Conservation (phyloP, 2,113 vertebrate species). For the Phylloscopus trochilus region DNA sequence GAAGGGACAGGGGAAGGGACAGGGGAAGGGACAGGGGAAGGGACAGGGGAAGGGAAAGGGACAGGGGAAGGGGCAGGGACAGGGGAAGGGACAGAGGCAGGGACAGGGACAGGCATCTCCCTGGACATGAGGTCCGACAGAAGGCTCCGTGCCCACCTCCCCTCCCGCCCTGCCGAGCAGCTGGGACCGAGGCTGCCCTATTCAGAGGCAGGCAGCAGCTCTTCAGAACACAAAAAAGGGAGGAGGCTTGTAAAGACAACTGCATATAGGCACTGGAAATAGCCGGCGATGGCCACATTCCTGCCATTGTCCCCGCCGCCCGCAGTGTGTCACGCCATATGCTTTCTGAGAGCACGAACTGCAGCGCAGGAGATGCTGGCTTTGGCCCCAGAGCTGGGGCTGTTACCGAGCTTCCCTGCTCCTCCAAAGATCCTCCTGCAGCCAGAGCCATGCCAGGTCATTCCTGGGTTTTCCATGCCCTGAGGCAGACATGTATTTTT, state of each 20-base stretch:
- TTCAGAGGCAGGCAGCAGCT: neutral
- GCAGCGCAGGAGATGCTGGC: fast-evolving
- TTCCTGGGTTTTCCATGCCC: neutral
- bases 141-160: neutral
- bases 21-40: too few relatives aligned
- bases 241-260: neutral
- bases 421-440: neutral
- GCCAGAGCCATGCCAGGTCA: neutral
- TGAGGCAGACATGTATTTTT: neutral
- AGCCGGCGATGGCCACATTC: neutral
- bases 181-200: neutral
- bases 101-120: neutral
- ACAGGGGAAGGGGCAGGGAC: too few relatives aligned
- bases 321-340: neutral
- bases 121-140: neutral
- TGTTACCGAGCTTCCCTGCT: fast-evolving
- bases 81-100: too few relatives aligned
- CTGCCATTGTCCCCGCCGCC: neutral
- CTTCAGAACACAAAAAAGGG: neutral
- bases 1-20: too few relatives aligned
- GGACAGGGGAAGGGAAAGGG: too few relatives aligned
- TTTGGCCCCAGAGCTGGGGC: neutral
- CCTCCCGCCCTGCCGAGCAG: neutral
- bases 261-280: neutral
- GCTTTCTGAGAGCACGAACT: neutral